phyloP scores from a whole-genome alignment of 2,797 vertebrate genomes.

The Diglossa cyanea region DNA sequence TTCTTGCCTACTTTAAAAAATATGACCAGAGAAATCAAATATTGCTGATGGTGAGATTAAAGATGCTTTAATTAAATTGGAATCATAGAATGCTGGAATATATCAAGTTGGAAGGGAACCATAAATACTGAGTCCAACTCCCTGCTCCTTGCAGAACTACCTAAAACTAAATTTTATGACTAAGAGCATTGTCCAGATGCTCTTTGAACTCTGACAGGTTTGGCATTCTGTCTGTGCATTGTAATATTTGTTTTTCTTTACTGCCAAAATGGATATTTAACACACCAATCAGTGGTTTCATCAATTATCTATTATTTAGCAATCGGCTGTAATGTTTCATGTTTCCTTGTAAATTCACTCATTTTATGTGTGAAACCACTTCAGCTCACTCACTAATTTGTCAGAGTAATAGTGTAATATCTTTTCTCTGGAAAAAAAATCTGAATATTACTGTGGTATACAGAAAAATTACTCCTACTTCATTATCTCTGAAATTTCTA shows the following conservation, averaged over 20 bases:
- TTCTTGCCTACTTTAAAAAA: not conserved
- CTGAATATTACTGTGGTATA: not conserved
- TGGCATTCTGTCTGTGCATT: not conserved
- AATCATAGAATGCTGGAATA: not conserved
- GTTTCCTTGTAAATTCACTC: not conserved
- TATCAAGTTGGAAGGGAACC: not conserved
- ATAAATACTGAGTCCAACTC: not conserved
- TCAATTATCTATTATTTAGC: not conserved
- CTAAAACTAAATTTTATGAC: not conserved
- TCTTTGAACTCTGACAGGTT: not conserved
- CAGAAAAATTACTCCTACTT: not conserved
- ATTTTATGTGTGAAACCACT: not conserved
- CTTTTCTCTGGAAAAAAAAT: not conserved
- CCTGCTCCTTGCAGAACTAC: not conserved
- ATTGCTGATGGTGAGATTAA: not conserved
- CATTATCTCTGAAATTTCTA: not conserved
- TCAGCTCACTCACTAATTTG: not conserved
- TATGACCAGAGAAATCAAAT: not conserved
- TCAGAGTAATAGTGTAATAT: not conserved
- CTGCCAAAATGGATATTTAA: not conserved
- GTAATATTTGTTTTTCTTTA: not conserved
- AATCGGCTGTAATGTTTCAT: not conserved
- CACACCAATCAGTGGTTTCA: not conserved
- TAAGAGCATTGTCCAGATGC: not conserved
- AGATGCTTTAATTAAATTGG: not conserved